Conservation (phyloP, 2,113 vertebrate genomes). For the Synchiropus splendidus region DNA sequence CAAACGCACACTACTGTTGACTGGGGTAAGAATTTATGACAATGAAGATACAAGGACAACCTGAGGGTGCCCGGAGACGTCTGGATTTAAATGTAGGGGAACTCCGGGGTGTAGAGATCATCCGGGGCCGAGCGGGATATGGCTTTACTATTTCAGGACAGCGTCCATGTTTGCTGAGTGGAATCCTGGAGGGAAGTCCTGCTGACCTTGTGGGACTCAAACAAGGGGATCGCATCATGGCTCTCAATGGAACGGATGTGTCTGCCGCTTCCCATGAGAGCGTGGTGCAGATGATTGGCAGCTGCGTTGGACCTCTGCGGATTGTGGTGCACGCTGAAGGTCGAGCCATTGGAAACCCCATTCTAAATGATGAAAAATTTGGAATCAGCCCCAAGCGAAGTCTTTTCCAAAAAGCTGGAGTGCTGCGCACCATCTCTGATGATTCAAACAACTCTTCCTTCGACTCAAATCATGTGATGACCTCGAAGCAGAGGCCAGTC, state of each 20-base stretch:
- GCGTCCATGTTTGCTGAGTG: conserved; percentile 81
- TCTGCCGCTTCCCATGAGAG: conserved; percentile 78
- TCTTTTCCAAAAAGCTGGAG: conserved; percentile 73
- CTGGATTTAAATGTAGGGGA: conserved; percentile 61
- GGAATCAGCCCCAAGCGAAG: conserved; percentile 58
- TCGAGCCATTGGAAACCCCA: conserved; percentile 60
- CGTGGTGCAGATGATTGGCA: conserved; percentile 85
- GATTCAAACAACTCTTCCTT: conserved; percentile 60
- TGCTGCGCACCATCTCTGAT: conserved; percentile 80
- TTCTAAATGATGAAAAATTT: conserved; percentile 78
- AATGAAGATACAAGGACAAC: conserved; percentile 79
- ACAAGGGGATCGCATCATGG: conserved; percentile 81
- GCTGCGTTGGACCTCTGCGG: conserved; percentile 75
- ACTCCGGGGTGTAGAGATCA: conserved; percentile 76
- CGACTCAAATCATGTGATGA: conserved; percentile 17
- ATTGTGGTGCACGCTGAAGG: conserved; percentile 73
- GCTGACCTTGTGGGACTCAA: conserved; percentile 82
- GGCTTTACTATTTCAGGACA: conserved; percentile 91
- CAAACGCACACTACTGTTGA: conserved; percentile 38
- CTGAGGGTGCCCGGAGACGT: conserved; percentile 64
- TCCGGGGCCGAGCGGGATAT: conserved; percentile 81
- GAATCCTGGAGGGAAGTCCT: conserved; percentile 84
- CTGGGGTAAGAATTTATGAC: conserved; percentile 18
- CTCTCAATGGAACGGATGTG: conserved; percentile 80
- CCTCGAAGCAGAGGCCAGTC: conserved; percentile 67